These are phyloP conservation scores for Cebus imitator DNA, from an alignment of 2,113 vertebrate species.

Conservation along the genomic window DNA sequence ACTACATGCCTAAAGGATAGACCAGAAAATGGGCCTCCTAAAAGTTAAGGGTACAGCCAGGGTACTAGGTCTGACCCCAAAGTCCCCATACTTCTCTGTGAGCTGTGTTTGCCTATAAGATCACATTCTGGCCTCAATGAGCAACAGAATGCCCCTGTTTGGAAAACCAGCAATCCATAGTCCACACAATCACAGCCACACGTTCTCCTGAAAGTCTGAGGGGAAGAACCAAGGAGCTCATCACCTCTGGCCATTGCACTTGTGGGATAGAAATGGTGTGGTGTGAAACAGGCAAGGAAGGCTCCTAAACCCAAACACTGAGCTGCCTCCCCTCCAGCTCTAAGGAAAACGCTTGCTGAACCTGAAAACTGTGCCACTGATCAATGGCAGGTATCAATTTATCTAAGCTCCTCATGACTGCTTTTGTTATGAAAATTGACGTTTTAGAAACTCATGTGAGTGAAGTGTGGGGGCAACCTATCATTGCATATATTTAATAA, in stretches of 20 bases:
- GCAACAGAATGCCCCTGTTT: neutral
- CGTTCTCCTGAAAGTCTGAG: neutral
- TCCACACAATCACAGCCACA: neutral
- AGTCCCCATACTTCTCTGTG: neutral
- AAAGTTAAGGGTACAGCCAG: fast-evolving
- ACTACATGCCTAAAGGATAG: neutral
- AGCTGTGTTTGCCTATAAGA: neutral
- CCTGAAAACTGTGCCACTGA: neutral
- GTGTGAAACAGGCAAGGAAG: neutral
- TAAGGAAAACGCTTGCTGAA: neutral
- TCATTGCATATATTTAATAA: neutral
- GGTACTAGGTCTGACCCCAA: neutral
- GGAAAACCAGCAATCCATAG: neutral
- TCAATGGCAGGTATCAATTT: neutral
- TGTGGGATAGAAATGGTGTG: neutral
- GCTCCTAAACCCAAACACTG: neutral
- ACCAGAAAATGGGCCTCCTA: neutral
- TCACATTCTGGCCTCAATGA: neutral
- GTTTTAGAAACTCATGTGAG: neutral
- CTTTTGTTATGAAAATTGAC: neutral
- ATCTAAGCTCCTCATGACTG: fast-evolving
- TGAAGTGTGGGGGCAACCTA: neutral
- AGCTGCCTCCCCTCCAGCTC: neutral
- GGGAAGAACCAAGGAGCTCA: neutral
- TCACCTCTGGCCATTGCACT: neutral